Evolutionary conservation across 2,113 vertebrate species (phyloP).

Genomic region (Chamaetylas fuelleborni): DNA sequence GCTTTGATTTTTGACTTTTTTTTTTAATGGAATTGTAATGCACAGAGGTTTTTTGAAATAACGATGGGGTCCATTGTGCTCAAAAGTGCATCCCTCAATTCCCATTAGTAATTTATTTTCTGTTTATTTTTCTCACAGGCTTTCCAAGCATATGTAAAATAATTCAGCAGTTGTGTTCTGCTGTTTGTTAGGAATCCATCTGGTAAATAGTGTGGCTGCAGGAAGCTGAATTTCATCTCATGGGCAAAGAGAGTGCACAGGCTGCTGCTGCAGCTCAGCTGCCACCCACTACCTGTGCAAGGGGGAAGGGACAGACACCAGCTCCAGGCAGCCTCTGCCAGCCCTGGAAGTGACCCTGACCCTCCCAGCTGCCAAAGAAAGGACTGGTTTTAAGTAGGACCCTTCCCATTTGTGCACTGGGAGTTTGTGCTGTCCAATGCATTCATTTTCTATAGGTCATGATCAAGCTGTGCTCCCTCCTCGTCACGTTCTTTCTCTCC

Average conservation of each 20-base stretch:
- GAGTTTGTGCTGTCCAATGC: background rate
- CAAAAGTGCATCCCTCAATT: background rate
- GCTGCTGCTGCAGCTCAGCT: background rate
- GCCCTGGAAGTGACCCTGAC: background rate
- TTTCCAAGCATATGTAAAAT: background rate
- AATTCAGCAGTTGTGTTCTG: slow-evolving; percentile 14
- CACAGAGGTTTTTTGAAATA: background rate
- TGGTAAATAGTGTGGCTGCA: background rate
- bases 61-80: rapidly evolving
- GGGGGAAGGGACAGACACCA: background rate
- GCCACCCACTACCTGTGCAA: background rate
- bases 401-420: rapidly evolving
- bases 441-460: background rate
- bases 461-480: rapidly evolving
- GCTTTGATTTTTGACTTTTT: background rate
- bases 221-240: background rate
- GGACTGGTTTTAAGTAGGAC: background rate
- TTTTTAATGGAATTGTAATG: background rate
- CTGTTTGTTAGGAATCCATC: background rate
- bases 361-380: background rate
- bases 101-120: background rate
- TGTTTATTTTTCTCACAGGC: background rate
- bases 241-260: background rate
- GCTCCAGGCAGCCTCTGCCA: background rate
- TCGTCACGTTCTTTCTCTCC: background rate